Evolutionary conservation across 2,113 vertebrate species (phyloP), one percentile per base, ranked within the genome.

Genomic region (Pelodiscus sinensis): DNA sequence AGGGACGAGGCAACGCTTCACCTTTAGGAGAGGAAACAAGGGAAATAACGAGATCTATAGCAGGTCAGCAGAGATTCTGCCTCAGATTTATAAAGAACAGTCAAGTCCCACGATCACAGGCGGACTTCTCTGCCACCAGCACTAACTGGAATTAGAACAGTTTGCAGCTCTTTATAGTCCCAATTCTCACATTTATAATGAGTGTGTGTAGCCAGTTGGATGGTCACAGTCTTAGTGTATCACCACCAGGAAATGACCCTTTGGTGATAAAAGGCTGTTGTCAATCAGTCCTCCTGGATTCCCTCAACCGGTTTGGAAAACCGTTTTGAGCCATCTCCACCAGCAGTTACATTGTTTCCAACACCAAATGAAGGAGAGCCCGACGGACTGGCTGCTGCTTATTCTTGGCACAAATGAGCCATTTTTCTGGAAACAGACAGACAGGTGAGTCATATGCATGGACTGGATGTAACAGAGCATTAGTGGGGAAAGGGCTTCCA

Each of bases 191-290:
- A 83, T 3, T 51, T n/a, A 51, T 80, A 71, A 9, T 0, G 6
- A 1, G 29, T 54, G 60, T 13, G 60, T 1, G 22, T 31, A 31
- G n/a, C 38, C 75, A 68, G 1, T 50, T 82, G 24, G n/a, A 55
- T 18, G 55, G 79, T 31, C 58, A 60, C 0, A 11, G 73, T 55
- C 13, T 35, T 3, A 50, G 0, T 27, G 54, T 22, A 29, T 52
- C 24, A 0, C 0, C 1, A 3, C 21, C 0, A 0, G 52, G 21
- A 51, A 86, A 11, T 27, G n/a, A 79, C 84, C 79, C 82, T 29
- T 1, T 0, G 12, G 14, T 58, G 77, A 2, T 85, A 84, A 44
- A 35, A 0, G 1, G 14, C 2, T 7, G n/a, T 60, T 0, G 0
- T 22, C 75, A 80, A 21, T 8, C 25, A 52, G 51, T 9, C 51